Base-by-base conservation (phyloP, 2,888 invertebrate genomes). In the Rhaphigaster nebulosa region DNA sequence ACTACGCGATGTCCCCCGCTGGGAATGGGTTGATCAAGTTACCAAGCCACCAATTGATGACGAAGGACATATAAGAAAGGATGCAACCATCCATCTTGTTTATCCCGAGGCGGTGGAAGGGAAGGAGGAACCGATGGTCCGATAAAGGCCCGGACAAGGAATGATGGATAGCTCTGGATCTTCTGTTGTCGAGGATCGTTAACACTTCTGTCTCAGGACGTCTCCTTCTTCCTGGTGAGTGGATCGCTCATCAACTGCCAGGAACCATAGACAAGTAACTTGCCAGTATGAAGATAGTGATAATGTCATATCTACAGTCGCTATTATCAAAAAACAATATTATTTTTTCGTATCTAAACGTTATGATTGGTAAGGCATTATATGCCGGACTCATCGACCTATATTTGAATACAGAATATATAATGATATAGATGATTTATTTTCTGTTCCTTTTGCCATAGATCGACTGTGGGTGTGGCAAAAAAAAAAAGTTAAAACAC, bases 121-220 rank as follows among this genome's bases (percentile, higher is more conserved):
- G 60, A 60, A 60, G 70, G 34, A 70, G 70, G 70, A 70, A 70
- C 34, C 70, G 70, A 70, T 70, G 70, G 70, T 70, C 70, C 70
- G 70, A 70, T 70, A 70, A 70, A 70, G 70, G 34, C 70, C 70
- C 20, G 29, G 70, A 20, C 5, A 8, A 70, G 34, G 70, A 70
- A 70, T 70, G 70, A 70, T 70, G 29, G 70, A 70, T 70, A 34
- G 70, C 70, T 18, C 18, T 8, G n/a, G 65, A 4, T 65, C 65
- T 29, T 65, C 15, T 56, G 26, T 56, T 65, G 65, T 34, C 70
- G 18, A 70, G 34, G 70, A 70, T 70, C 70, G 70, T 70, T 70
- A 70, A 4, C 70, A 34, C 34, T 70, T 70, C 70, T 70, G 34
- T 34, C 70, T 70, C 70, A 18, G 34, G 15, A 0, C 15, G 18